Conservation (phyloP, 2,888 invertebrate genomes). For the Drosophila aldrichi region DNA sequence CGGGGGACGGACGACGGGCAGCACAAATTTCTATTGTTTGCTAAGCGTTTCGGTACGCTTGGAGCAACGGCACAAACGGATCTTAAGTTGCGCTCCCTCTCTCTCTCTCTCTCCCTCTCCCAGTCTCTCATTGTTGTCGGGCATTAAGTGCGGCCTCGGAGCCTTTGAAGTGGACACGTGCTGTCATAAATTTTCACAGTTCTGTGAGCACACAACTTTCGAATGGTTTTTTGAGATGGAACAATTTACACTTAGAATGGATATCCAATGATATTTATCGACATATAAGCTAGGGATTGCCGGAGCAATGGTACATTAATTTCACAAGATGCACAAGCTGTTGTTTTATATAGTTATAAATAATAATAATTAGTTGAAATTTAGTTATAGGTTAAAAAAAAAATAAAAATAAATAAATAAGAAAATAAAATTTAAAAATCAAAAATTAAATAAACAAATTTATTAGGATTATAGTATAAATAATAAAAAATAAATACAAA, state of each 20-base stretch:
- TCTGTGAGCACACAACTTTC: conserved; percentile 28
- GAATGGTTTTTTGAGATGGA: conserved; percentile 17
- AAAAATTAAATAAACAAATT: too few relatives aligned
- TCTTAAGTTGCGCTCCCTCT: conserved; percentile 6
- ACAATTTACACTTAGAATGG: conserved; percentile 25
- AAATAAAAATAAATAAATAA: too few relatives aligned
- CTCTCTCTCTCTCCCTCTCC: background rate
- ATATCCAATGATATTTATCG: conserved; percentile 24
- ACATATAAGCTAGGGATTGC: background rate
- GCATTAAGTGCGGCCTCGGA: conserved; percentile 69
- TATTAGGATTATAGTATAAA: too few relatives aligned
- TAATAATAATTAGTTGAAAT: too few relatives aligned
- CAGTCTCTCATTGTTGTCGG: conserved; percentile 1
- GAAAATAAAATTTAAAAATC: too few relatives aligned
- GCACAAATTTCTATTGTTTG: conserved; percentile 66
- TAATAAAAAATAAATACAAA: too few relatives aligned
- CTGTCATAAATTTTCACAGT: conserved; percentile 68
- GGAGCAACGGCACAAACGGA: conserved; percentile 26
- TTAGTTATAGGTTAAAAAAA: too few relatives aligned
- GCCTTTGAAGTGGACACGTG: conserved; percentile 71
- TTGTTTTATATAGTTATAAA: too few relatives aligned
- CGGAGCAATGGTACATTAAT: background rate
- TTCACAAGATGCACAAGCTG: background rate
- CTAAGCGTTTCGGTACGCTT: conserved; percentile 73
- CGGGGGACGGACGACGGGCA: too few relatives aligned